Conservation (phyloP, 2,113 vertebrate genomes). For the Sclerurus mexicanus region DNA sequence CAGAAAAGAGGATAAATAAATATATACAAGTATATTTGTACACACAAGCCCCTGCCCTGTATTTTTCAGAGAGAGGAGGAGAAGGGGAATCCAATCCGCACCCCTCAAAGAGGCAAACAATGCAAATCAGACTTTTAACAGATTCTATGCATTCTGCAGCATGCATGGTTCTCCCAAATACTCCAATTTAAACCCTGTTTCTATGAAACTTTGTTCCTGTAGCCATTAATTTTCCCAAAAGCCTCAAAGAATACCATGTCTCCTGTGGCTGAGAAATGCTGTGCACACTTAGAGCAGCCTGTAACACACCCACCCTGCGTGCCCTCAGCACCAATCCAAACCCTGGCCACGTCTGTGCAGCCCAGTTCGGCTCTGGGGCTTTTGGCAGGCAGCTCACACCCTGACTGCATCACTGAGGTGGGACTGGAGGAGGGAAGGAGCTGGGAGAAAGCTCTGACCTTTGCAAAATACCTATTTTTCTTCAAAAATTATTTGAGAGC, state of each 20-base stretch:
- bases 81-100: background rate
- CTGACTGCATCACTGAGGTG: fast-evolving
- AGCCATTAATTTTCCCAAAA: background rate
- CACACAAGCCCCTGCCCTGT: no score
- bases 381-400: background rate
- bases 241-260: background rate
- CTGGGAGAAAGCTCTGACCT: background rate
- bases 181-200: background rate
- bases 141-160: background rate
- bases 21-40: background rate
- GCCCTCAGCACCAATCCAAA: background rate
- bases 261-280: background rate
- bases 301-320: fast-evolving
- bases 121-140: background rate
- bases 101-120: background rate
- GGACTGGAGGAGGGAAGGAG: background rate
- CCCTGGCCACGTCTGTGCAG: fast-evolving
- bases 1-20: background rate
- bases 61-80: background rate
- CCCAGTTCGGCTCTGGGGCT: background rate
- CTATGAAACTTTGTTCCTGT: background rate
- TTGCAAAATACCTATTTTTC: background rate
- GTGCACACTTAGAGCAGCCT: background rate
- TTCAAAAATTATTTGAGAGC: background rate
- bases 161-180: fast-evolving